phyloP scores from a whole-genome alignment of 2,113 vertebrate species.

The Osmerus mordax region DNA sequence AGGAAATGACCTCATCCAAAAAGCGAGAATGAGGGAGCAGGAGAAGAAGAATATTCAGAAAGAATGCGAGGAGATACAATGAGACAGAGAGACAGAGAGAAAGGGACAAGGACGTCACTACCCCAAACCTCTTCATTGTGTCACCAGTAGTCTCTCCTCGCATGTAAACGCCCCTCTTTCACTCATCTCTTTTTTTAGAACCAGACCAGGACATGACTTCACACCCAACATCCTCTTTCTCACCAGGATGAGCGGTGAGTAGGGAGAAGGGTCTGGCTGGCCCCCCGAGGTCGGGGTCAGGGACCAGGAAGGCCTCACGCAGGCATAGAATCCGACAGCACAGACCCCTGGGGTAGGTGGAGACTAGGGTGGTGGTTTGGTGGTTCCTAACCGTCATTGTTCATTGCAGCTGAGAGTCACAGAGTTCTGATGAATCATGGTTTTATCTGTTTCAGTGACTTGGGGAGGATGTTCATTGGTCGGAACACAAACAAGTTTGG shows the following conservation, averaged over 20 bases:
- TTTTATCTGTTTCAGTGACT: too few species aligned
- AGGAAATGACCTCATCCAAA: conserved; percentile 3
- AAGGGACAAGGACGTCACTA: conserved; percentile 18
- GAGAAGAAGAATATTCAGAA: not conserved
- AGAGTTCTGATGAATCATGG: too few species aligned
- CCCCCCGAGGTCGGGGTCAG: not conserved
- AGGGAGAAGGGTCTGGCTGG: not conserved
- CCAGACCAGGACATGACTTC: conserved; percentile 60
- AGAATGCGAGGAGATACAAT: not conserved
- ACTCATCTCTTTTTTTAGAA: conserved; percentile 57
- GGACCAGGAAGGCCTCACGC: not conserved
- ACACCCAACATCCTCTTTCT: conserved; percentile 46
- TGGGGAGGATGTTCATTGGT: not conserved
- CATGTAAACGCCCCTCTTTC: conserved; percentile 58
- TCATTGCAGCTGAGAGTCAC: too few species aligned
- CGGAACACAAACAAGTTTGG: not conserved
- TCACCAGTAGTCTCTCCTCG: conserved; percentile 30
- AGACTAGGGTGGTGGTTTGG: not conserved
- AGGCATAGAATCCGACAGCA: too few species aligned
- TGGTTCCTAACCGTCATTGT: too few species aligned
- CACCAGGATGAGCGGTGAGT: not conserved
- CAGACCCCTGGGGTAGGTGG: not conserved
- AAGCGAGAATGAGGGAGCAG: not conserved
- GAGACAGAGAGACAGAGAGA: not conserved
- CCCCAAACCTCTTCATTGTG: conserved; percentile 53